phyloP scores from a whole-genome alignment of 2,797 vertebrate genomes.

The Sorex maritimensis region DNA sequence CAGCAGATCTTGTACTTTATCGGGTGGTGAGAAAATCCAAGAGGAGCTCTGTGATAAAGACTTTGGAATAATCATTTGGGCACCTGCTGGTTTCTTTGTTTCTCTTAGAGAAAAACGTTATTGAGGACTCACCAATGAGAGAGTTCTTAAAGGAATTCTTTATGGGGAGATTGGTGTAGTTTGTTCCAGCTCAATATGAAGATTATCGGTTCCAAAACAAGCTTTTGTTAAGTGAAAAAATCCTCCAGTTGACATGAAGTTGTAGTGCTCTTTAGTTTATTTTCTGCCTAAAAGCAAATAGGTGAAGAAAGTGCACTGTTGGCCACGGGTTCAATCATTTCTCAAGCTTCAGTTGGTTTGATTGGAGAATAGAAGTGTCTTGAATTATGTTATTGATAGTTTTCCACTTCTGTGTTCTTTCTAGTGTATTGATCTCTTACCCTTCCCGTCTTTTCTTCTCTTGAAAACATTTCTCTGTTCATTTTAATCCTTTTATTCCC shows the following conservation, averaged over 20 bases:
- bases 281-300: conserved; percentile 40
- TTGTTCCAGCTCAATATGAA: conserved; percentile 13
- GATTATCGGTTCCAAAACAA: conserved; percentile 11
- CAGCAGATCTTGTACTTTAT: conserved; percentile 51
- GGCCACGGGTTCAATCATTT: not conserved
- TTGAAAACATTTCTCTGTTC: not conserved
- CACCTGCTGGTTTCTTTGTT: conserved; percentile 24
- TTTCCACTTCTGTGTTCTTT: not conserved
- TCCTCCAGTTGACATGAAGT: not conserved
- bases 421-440: not conserved
- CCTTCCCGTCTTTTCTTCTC: not conserved
- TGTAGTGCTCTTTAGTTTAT: not conserved
- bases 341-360: not conserved
- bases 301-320: not conserved
- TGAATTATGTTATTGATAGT: conserved; percentile 7
- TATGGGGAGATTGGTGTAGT: conserved; percentile 10
- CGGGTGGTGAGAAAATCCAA: conserved; percentile 55
- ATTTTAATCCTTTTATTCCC: too few species aligned
- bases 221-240: conserved; percentile 20
- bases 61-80: conserved; percentile 52
- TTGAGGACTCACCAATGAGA: conserved; percentile 45
- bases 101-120: conserved; percentile 11
- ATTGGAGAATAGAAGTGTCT: conserved; percentile 19
- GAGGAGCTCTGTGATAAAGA: conserved; percentile 48
- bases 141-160: conserved; percentile 43